Percentiles rank a stretch among this genome's conserved stretches.
Conservation (phyloP, 2,113 vertebrate genomes). For the Eleginops maclovinus region DNA sequence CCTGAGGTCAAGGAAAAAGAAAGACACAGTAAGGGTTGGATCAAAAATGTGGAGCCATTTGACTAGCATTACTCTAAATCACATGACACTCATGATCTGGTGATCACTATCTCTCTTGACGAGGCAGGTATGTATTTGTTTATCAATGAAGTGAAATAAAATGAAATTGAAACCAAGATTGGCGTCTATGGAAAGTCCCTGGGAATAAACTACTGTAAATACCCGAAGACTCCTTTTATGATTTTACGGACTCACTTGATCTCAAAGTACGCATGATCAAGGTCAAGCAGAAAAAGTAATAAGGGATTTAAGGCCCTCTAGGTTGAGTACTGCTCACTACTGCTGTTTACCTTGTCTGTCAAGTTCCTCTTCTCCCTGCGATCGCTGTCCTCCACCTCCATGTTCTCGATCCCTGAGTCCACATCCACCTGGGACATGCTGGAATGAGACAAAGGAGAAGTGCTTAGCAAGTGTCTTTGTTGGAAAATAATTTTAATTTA, state of each 20-base stretch:
- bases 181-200: slow-evolving; percentile 22
- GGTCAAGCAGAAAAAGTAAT: slow-evolving; percentile 1
- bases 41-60: neutral
- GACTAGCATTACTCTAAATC: neutral
- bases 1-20: slow-evolving; percentile 79
- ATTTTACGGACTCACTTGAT: neutral
- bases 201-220: neutral
- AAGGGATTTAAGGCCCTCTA: neutral
- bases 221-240: neutral
- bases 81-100: neutral
- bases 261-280: slow-evolving; percentile 9
- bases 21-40: neutral
- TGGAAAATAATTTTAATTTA: too few relatives aligned
- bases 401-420: slow-evolving; percentile 99
- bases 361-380: slow-evolving; percentile 96
- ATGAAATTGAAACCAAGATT: slow-evolving; percentile 42
- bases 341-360: slow-evolving; percentile 90
- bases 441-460: slow-evolving; percentile 46
- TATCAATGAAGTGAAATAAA: neutral
- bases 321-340: neutral
- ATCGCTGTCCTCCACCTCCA: slow-evolving; percentile 98
- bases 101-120: neutral
- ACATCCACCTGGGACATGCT: slow-evolving; percentile 99
- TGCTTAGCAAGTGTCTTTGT: slow-evolving; percentile 17
- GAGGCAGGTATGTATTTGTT: neutral